Evolutionary conservation across 2,888 invertebrate genomes (phyloP), one percentile per base, ranked within the genome.

Genomic region (Tinea trinotella): DNA sequence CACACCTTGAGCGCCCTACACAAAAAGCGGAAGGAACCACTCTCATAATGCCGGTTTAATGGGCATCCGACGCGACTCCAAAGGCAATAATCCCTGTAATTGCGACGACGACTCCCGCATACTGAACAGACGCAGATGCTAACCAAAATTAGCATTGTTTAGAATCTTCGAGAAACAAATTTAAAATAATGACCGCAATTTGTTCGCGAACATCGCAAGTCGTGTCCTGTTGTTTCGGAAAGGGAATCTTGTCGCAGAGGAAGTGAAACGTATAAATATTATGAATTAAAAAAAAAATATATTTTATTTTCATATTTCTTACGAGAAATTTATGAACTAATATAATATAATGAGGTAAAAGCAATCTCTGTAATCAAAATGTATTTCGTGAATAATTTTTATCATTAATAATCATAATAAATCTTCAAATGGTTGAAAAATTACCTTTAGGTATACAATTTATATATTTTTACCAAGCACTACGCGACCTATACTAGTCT

Each of bases 71-170:
- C 74, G 67, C 65, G 53, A 53, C 53, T 66, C 64, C 61, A 64
- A 63, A 62, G 65, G 73, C 71, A 74, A 75, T 80, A 79, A 80
- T 81, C 75, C 70, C 65, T 62, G 71, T 81, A 75, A 81, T 82
- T 74, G 72, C 71, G 62, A 62, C 60, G 61, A 64, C 59, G 64
- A 66, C 70, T 68, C 64, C 66, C 74, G 78, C 78, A 80, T 80
- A 70, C 75, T 71, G 67, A 81, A 60, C 60, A 67, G 66, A 57
- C 61, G 62, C 78, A 78, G 76, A 76, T 78, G 79, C 66, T 70
- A 59, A 68, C 36, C 20, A 59, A 69, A 74, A 76, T 77, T 73
- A 76, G 68, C 76, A 71, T 77, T 76, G 76, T 76, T 76, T 75
- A 71, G 53, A 54, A 64, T 65, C 64, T 65, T 63, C 55, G 57